Conservation (phyloP, 2,888 invertebrate species). For the Dynastes tityus region DNA sequence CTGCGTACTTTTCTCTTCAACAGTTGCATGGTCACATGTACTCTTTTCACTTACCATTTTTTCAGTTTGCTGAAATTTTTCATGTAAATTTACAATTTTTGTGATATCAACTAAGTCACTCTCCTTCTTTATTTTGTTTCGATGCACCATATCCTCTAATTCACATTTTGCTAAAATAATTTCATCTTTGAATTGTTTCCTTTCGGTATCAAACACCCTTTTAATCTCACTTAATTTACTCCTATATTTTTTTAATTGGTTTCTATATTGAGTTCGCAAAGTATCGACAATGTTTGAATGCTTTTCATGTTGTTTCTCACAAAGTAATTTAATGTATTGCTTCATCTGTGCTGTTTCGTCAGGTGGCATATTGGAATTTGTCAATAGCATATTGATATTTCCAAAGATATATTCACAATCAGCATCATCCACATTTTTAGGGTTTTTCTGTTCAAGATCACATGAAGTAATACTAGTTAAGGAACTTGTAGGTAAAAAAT, state of each 20-base stretch:
- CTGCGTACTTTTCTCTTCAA: conserved; percentile 36
- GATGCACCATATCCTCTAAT: conserved; percentile 23
- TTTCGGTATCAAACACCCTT: conserved; percentile 58
- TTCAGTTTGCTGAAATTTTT: conserved; percentile 17
- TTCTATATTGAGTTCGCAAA: conserved; percentile 56
- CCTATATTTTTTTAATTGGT: conserved; percentile 58
- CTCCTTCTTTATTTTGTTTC: conserved; percentile 40
- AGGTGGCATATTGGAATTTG: conserved; percentile 44
- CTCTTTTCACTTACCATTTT: not conserved
- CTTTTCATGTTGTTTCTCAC: conserved; percentile 48
- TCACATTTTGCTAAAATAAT: conserved; percentile 51
- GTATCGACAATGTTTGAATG: conserved; percentile 51
- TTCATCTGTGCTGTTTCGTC: conserved; percentile 34
- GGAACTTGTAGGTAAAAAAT: conserved; percentile 33
- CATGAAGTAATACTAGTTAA: not conserved
- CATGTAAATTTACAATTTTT: conserved; percentile 12
- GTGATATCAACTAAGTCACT: conserved; percentile 9
- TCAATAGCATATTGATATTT: conserved; percentile 43
- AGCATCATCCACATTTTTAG: conserved; percentile 30
- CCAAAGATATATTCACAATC: conserved; percentile 29
- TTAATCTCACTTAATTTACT: conserved; percentile 58
- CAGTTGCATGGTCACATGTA: not conserved
- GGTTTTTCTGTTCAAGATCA: not conserved
- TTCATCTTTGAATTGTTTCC: conserved; percentile 58
- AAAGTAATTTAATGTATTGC: conserved; percentile 49